phyloP scores from a whole-genome alignment of 2,888 invertebrate genomes.

The Cheilosia impressa region DNA sequence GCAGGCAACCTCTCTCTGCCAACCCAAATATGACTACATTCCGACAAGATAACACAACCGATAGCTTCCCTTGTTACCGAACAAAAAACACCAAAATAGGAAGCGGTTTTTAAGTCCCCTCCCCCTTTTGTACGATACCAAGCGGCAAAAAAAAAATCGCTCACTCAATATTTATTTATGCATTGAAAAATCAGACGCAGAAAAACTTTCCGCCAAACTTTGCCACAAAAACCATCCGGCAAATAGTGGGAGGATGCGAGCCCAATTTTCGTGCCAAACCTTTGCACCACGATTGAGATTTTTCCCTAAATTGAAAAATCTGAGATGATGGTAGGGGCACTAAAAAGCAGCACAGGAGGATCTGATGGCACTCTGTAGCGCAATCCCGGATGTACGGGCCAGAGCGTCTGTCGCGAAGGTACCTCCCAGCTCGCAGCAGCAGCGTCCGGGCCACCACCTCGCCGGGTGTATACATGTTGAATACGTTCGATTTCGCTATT shows the following conservation, averaged over 20 bases:
- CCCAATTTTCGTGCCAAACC: slow-evolving; percentile 18
- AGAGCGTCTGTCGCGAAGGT: slow-evolving; percentile 30
- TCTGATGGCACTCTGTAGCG: slow-evolving; percentile 35
- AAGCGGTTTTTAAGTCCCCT: slow-evolving; percentile 17
- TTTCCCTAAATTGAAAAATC: slow-evolving; percentile 69
- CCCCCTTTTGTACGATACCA: slow-evolving; percentile 30
- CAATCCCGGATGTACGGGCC: slow-evolving; percentile 60
- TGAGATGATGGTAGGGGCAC: slow-evolving; percentile 45
- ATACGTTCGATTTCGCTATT: slow-evolving; percentile 71
- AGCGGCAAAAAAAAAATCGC: slow-evolving; percentile 49
- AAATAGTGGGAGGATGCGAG: slow-evolving; percentile 36
- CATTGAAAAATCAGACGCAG: slow-evolving; percentile 74
- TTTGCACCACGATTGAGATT: slow-evolving; percentile 37
- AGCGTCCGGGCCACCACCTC: slow-evolving; percentile 2
- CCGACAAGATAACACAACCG: slow-evolving; percentile 63
- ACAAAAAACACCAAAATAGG: background rate
- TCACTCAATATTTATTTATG: slow-evolving; percentile 75
- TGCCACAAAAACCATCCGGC: slow-evolving; percentile 54
- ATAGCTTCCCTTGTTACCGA: slow-evolving; percentile 33
- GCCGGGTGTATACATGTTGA: slow-evolving; percentile 54
- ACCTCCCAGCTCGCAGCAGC: background rate
- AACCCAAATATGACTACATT: slow-evolving; percentile 64
- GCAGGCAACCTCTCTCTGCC: slow-evolving; percentile 33
- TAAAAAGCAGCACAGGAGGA: slow-evolving; percentile 19
- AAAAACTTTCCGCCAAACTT: slow-evolving; percentile 68